Evolutionary conservation across 2,797 vertebrate species (phyloP).

Genomic region (Gobio occitaniae): DNA sequence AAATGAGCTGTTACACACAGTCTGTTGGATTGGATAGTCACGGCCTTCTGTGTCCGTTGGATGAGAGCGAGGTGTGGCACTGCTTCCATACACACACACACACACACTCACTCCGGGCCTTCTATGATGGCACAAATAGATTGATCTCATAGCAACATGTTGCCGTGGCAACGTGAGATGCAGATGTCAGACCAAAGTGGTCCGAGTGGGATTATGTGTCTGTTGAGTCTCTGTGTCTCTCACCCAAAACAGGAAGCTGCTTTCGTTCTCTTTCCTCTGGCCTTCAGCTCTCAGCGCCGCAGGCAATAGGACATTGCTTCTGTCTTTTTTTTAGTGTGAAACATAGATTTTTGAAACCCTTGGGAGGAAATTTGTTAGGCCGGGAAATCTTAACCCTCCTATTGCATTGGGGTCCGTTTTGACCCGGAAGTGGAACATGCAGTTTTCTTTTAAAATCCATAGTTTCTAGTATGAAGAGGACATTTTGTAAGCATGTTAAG

Average conservation of each 20-base stretch:
- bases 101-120: constrained; percentile 65
- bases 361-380: too few relatives aligned
- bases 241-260: constrained; percentile 46
- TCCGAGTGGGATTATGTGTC: constrained; percentile 71
- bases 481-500: too few relatives aligned
- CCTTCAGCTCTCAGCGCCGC: neutral
- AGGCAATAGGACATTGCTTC: neutral
- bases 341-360: neutral
- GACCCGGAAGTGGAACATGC: neutral
- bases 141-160: constrained; percentile 82
- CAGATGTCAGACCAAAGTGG: constrained; percentile 77
- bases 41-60: neutral
- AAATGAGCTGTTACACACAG: neutral
- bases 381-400: too few relatives aligned
- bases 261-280: constrained; percentile 32
- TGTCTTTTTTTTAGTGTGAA: neutral
- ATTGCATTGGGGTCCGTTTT: neutral
- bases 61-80: constrained; percentile 58
- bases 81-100: constrained; percentile 8
- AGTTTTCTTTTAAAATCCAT: neutral
- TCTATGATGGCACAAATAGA: constrained; percentile 77
- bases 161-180: constrained; percentile 74
- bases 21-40: neutral
- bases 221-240: constrained; percentile 54
- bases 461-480: neutral